Evolutionary conservation across 1,140 invertebrate species (phyloP).

Genomic region (Drosophila tani): DNA sequence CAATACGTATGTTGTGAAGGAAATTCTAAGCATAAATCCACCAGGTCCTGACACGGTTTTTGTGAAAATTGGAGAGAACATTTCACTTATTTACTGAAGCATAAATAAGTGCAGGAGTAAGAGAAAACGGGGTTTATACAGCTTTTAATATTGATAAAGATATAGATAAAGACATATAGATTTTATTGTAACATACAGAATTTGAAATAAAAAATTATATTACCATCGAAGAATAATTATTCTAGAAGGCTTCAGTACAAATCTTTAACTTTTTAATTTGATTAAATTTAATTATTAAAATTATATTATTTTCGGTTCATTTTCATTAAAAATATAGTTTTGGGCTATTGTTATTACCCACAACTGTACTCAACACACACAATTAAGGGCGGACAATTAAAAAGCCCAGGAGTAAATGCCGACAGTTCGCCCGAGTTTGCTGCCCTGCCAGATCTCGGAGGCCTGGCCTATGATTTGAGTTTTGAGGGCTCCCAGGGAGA

Average conservation of each 20-base stretch:
- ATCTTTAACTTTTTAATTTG: background rate
- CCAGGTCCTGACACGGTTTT: background rate
- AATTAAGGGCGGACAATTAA: conserved; percentile 65
- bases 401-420: conserved; percentile 68
- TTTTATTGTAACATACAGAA: too few relatives aligned
- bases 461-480: conserved; percentile 71
- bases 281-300: background rate
- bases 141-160: too few relatives aligned
- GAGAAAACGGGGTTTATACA: too few relatives aligned
- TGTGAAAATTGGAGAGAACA: background rate
- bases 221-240: too few relatives aligned
- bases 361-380: conserved; percentile 27
- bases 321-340: background rate
- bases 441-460: conserved; percentile 55
- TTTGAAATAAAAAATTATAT: too few relatives aligned
- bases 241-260: background rate
- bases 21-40: background rate
- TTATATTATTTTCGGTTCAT: background rate
- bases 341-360: background rate
- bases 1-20: background rate
- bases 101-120: too few relatives aligned
- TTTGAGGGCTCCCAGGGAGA: conserved; percentile 37
- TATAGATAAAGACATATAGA: too few relatives aligned
- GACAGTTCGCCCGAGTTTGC: conserved; percentile 61
- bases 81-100: too few relatives aligned